Conservation (phyloP, 2,797 vertebrate genomes). For the Columba guinea region DNA sequence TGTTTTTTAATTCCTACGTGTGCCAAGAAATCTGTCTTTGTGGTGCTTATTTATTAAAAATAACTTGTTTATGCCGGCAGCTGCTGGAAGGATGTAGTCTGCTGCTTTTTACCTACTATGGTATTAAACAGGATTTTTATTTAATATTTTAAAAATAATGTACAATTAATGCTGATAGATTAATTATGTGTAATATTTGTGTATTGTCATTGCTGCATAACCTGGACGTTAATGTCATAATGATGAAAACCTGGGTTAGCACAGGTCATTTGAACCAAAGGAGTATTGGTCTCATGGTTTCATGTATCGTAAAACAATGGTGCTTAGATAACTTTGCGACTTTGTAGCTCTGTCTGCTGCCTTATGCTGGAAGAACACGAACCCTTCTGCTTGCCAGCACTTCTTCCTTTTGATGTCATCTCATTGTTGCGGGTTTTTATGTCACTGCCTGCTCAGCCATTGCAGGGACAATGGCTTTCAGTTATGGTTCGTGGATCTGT, state of each 20-base stretch:
- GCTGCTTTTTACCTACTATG: background rate
- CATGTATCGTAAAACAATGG: accelerated
- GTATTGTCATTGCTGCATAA: background rate
- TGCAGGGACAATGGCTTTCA: background rate
- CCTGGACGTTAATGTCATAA: background rate
- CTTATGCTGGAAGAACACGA: background rate
- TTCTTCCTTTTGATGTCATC: background rate
- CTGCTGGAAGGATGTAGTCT: background rate
- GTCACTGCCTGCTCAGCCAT: background rate
- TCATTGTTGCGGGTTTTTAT: background rate
- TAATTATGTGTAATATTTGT: background rate
- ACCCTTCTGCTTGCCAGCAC: background rate
- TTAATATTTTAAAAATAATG: background rate
- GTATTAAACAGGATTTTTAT: background rate
- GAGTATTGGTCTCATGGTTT: background rate
- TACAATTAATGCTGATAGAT: background rate
- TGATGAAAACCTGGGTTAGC: background rate
- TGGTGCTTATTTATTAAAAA: background rate
- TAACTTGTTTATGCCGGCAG: background rate
- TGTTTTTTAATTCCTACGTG: background rate
- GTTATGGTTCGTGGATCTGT: background rate
- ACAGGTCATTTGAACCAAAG: background rate
- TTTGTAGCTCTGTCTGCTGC: background rate
- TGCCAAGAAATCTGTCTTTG: background rate
- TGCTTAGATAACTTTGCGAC: background rate